Conservation (phyloP, 1,140 invertebrate genomes). For the Hormaphis cornu region DNA sequence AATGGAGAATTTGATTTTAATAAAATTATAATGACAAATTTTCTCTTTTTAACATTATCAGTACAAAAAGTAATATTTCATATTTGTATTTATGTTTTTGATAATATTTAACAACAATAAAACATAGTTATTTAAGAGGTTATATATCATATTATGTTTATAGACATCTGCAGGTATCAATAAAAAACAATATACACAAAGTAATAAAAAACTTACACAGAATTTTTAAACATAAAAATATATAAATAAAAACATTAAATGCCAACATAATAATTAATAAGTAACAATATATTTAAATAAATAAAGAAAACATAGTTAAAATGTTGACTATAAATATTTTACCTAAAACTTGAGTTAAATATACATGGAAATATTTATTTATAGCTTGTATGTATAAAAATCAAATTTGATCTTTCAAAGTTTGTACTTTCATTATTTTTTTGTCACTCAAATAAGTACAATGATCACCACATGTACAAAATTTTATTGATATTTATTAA, state of each 20-base stretch:
- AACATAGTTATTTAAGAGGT: slow-evolving; percentile 2
- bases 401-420: slow-evolving; percentile 21
- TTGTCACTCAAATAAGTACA: not conserved
- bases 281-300: slow-evolving; percentile 29
- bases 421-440: slow-evolving; percentile 7
- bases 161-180: not conserved
- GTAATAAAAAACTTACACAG: slow-evolving; percentile 5
- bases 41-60: not conserved
- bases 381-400: slow-evolving; percentile 4
- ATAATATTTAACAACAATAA: slow-evolving; percentile 9
- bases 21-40: not conserved
- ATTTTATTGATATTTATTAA: not conserved
- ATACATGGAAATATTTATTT: not conserved
- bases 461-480: not conserved
- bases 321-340: slow-evolving; percentile 20
- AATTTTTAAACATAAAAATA: slow-evolving; percentile 8
- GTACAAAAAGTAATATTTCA: not conserved
- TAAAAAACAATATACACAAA: slow-evolving; percentile 11
- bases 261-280: slow-evolving; percentile 28
- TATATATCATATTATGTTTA: not conserved
- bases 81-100: not conserved
- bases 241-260: slow-evolving; percentile 23
- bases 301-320: slow-evolving; percentile 20
- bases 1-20: not conserved
- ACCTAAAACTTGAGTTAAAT: not conserved